These are phyloP conservation scores for Chrysemys picta DNA, from an alignment of 2,113 vertebrate genomes.

Conservation along the genomic window DNA sequence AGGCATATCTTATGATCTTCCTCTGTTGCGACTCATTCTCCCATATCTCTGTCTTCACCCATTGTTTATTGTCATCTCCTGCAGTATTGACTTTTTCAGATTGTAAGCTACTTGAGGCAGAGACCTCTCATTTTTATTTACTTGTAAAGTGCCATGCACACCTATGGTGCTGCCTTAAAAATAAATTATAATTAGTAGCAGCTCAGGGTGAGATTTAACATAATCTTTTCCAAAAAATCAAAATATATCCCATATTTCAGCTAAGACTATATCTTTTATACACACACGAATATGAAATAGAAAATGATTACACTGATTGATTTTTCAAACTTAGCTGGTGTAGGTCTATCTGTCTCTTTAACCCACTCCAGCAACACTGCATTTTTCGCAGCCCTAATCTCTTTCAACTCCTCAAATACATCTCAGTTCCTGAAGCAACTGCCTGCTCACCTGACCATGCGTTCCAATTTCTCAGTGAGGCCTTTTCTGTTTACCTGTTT, in stretches of 20 bases:
- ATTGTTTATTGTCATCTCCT: not conserved
- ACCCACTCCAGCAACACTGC: accelerated
- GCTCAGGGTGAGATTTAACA: not conserved
- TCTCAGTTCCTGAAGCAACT: accelerated
- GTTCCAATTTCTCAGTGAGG: accelerated
- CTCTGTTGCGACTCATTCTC: not conserved
- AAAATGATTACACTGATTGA: accelerated
- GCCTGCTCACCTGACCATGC: accelerated
- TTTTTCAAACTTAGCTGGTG: accelerated
- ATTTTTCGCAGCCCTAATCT: accelerated
- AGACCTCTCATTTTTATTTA: not conserved
- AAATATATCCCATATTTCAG: accelerated
- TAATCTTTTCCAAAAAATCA: not conserved
- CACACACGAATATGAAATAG: accelerated
- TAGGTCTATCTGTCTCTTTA: accelerated
- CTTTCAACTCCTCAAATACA: accelerated
- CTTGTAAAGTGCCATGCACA: not conserved
- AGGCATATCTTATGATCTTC: not conserved
- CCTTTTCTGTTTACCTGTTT: no score
- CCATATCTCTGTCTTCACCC: not conserved
- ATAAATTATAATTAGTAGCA: accelerated
- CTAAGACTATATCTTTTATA: accelerated
- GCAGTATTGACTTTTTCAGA: not conserved
- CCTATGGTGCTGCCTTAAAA: accelerated
- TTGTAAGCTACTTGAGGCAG: not conserved